Base-by-base conservation (phyloP, 2,113 vertebrate species). In the Neomonachus schauinslandi region DNA sequence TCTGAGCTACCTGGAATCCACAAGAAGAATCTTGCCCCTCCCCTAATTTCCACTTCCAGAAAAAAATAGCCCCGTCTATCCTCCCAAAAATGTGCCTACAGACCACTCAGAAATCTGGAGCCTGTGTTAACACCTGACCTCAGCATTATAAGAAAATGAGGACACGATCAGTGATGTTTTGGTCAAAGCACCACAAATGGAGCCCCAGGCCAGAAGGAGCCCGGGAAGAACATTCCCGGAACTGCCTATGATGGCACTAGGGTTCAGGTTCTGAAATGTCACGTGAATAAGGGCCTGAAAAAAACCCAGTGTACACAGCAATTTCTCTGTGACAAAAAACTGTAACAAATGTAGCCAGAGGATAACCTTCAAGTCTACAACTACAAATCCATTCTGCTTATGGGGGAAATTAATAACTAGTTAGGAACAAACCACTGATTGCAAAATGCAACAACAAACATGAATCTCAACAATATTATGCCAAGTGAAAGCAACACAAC, bases 81-180 rank as follows among this genome's bases (percentile, higher is more conserved):
- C 19, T 77, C 31, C 67, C 82, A 85, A 33, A 80, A 92, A 82
- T 49, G 46, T 63, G 13, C 15, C 63, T 63, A 39, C 4, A 88
- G 24, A 71, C 31, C 33, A 8, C 31, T 77, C 9, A 65, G 81
- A 91, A 92, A 89, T 39, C 33, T 72, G 39, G 51, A 67, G 16
- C 7, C 39, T 15, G 5, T 72, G 21, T 59, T 24, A 28, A 51
- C 46, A 80, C 46, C 26, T 92, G 84, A 93, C 49, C 72, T 69
- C 36, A 28, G 74, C 59, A 85, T 89, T 89, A 81, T 76, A 89
- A 92, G 71, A 92, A 83, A 81, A 72, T 26, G 77, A 71, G 76
- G n/a, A 88, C 24, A 65, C 4, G 3, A 10, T 51, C 67, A 87
- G 83, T 5, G 31, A 26, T 42, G n/a, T 31, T 86, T 57, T 81